Conservation (phyloP, 2,113 vertebrate species). For the Tringa solitaria region DNA sequence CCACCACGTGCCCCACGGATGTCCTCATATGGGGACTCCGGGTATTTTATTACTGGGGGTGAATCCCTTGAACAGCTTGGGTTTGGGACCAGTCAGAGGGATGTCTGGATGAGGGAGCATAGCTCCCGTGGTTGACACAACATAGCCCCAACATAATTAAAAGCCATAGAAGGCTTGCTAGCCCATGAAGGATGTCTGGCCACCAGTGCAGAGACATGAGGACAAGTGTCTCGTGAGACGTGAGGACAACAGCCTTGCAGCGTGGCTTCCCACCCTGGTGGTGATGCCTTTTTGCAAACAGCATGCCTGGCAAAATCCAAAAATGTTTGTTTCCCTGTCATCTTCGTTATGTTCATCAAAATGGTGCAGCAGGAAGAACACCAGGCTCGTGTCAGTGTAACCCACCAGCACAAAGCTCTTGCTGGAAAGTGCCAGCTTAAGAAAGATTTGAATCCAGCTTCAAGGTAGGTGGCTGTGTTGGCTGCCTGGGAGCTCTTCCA, state of each 20-base stretch:
- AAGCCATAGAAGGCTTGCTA: neutral
- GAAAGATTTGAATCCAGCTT: neutral
- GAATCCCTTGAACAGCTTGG: accelerated
- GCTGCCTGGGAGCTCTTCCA: neutral
- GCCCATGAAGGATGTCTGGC: neutral
- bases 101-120: neutral
- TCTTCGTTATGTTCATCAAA: neutral
- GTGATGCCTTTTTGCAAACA: neutral
- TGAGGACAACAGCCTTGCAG: neutral
- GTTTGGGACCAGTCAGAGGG: neutral
- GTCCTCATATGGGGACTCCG: accelerated
- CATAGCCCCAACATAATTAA: neutral
- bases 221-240: neutral
- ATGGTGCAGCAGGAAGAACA: neutral
- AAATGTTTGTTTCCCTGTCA: neutral
- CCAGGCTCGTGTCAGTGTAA: accelerated
- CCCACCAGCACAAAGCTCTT: neutral
- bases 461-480: neutral
- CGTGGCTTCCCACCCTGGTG: too few relatives aligned
- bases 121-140: neutral
- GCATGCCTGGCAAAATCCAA: neutral
- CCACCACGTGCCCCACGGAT: neutral
- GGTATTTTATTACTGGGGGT: neutral
- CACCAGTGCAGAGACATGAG: neutral
- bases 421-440: neutral